Conservation (phyloP, 2,113 vertebrate species). For the Myiagra hebetior region DNA sequence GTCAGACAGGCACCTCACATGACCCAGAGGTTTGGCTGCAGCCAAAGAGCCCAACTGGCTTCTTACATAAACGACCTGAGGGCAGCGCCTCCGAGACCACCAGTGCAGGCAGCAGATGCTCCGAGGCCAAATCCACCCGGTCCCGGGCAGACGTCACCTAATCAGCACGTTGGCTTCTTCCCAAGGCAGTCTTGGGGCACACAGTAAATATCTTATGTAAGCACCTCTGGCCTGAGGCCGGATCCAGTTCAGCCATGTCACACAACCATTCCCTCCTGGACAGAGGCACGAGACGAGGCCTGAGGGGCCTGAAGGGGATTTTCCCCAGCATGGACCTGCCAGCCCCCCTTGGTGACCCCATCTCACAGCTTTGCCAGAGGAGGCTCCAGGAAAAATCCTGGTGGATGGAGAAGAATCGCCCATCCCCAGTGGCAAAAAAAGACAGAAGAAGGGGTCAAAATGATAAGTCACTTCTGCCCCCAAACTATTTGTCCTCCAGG, state of each 20-base stretch:
- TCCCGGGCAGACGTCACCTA: constrained; percentile 53
- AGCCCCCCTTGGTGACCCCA: not conserved
- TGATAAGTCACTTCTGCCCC: not conserved
- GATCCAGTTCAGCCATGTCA: not conserved
- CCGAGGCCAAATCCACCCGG: not conserved
- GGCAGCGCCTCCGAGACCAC: not conserved
- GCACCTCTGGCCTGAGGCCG: not conserved
- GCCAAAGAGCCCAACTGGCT: not conserved
- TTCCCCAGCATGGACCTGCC: not conserved
- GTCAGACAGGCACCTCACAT: not conserved
- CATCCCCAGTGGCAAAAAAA: not conserved
- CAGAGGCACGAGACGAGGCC: not conserved
- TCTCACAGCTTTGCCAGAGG: not conserved
- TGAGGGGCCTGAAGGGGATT: not conserved
- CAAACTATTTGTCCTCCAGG: not conserved
- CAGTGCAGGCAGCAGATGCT: constrained; percentile 46
- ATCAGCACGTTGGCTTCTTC: constrained; percentile 7
- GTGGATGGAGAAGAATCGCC: not conserved
- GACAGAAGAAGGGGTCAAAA: not conserved
- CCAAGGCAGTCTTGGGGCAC: constrained; percentile 29
- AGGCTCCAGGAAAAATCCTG: not conserved
- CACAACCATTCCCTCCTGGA: not conserved
- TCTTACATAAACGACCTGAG: constrained; percentile 32
- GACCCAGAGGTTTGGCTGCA: not conserved
- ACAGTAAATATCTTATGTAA: constrained; percentile 62